Conservation (phyloP, 1,140 invertebrate genomes). For the Linepithema humile region DNA sequence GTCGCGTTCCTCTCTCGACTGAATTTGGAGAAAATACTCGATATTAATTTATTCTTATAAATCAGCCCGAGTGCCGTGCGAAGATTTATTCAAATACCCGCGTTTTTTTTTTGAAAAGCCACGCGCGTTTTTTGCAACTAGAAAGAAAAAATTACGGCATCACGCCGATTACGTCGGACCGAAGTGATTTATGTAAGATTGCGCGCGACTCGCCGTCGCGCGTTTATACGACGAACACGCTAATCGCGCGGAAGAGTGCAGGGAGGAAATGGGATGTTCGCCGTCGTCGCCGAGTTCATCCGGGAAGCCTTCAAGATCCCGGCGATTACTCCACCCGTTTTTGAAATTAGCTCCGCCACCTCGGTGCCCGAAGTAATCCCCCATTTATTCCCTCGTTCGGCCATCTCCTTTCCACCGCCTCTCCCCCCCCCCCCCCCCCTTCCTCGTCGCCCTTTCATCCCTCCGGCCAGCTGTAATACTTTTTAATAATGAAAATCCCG, state of each 20-base stretch:
- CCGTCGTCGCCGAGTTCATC: constrained; percentile 44
- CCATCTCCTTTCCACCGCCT: constrained; percentile 2
- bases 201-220: neutral
- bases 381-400: constrained; percentile 59
- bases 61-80: too few species aligned
- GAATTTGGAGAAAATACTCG: neutral
- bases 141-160: too few species aligned
- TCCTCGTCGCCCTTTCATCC: constrained; percentile 16
- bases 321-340: constrained; percentile 51
- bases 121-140: too few species aligned
- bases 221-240: constrained; percentile 30
- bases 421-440: neutral
- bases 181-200: constrained; percentile 22
- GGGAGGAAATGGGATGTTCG: constrained; percentile 23
- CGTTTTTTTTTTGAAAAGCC: too few species aligned
- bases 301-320: constrained; percentile 42
- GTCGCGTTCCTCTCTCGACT: neutral
- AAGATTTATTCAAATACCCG: too few species aligned
- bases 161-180: too few species aligned
- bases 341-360: constrained; percentile 61
- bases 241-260: constrained; percentile 9
- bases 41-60: too few species aligned
- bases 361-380: constrained; percentile 54
- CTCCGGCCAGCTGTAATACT: constrained; percentile 64
- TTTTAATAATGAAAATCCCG: constrained; percentile 74